A percentile compares a stretch with the other conserved stretches of the same genome.
Conservation (phyloP, 1,140 invertebrate species). For the Lepidotrigona ventralis region DNA sequence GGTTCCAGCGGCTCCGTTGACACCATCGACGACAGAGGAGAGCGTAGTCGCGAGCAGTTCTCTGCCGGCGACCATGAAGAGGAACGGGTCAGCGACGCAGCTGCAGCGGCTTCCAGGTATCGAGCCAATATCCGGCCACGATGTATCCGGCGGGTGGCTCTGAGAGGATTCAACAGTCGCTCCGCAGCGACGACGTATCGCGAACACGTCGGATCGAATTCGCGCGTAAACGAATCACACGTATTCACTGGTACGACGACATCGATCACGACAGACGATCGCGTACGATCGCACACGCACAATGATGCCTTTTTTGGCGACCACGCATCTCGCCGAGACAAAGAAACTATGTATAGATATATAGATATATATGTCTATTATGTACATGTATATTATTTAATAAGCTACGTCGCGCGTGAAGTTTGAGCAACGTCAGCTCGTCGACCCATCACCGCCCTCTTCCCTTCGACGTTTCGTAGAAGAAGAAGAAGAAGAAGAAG, state of each 20-base stretch:
- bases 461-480: neutral
- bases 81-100: constrained; percentile 78
- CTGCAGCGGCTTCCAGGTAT: constrained; percentile 82
- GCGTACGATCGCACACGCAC: constrained; percentile 68
- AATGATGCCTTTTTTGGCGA: constrained; percentile 72
- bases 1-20: constrained; percentile 72
- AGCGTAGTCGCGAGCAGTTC: constrained; percentile 75
- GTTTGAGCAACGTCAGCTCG: constrained; percentile 5
- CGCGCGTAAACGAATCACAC: constrained; percentile 37
- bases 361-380: neutral
- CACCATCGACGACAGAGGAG: constrained; percentile 81
- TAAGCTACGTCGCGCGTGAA: constrained; percentile 44
- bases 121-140: constrained; percentile 84
- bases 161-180: constrained; percentile 68
- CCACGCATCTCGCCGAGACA: constrained; percentile 55
- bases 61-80: constrained; percentile 72
- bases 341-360: constrained; percentile 7
- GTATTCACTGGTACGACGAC: constrained; percentile 44
- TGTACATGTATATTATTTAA: constrained; percentile 20
- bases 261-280: constrained; percentile 15
- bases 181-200: constrained; percentile 39
- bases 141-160: constrained; percentile 83
- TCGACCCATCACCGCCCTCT: constrained; percentile 20
- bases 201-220: constrained; percentile 22
- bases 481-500: neutral